phyloP scores from a whole-genome alignment of 2,888 invertebrate genomes.

The Cataglyphis cursor region DNA sequence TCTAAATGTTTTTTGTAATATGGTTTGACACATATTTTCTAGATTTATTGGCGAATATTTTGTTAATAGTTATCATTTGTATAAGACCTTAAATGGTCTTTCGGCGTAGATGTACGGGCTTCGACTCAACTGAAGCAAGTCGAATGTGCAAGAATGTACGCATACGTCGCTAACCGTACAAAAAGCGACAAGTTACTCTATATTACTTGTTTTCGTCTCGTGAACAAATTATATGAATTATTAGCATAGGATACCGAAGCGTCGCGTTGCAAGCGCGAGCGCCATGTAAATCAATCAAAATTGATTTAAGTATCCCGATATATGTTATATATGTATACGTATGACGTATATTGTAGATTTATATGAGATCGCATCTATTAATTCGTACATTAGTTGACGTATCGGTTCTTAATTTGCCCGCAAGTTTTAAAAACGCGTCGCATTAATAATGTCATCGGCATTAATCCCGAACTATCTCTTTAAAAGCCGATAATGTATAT shows the following conservation, averaged over 20 bases:
- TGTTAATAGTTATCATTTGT: conserved; percentile 22
- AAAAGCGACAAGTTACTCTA: conserved; percentile 65
- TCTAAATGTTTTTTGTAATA: conserved; percentile 2
- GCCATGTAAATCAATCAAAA: conserved; percentile 82
- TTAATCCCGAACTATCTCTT: conserved; percentile 6
- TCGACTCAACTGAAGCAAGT: conserved; percentile 37
- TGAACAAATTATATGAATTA: conserved; percentile 71
- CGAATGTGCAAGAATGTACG: conserved; percentile 47
- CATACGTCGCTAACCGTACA: conserved; percentile 39
- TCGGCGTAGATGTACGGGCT: background rate
- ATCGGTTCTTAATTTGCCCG: conserved; percentile 3
- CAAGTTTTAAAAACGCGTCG: conserved; percentile 3
- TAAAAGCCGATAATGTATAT: background rate
- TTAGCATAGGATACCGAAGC: conserved; percentile 62
- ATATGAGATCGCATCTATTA: conserved; percentile 61
- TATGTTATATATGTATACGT: conserved; percentile 70
- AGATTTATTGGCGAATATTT: conserved; percentile 7
- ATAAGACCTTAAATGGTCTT: conserved; percentile 23
- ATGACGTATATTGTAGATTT: conserved; percentile 71
- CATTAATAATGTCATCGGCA: background rate
- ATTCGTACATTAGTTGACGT: conserved; percentile 13
- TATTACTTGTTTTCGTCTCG: conserved; percentile 69
- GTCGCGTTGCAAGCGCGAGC: conserved; percentile 61
- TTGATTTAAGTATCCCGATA: conserved; percentile 80
- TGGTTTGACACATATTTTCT: background rate